Evolutionary conservation across 2,888 invertebrate genomes (phyloP), one percentile per base, ranked within the genome.

Genomic region (Operophtera brumata): DNA sequence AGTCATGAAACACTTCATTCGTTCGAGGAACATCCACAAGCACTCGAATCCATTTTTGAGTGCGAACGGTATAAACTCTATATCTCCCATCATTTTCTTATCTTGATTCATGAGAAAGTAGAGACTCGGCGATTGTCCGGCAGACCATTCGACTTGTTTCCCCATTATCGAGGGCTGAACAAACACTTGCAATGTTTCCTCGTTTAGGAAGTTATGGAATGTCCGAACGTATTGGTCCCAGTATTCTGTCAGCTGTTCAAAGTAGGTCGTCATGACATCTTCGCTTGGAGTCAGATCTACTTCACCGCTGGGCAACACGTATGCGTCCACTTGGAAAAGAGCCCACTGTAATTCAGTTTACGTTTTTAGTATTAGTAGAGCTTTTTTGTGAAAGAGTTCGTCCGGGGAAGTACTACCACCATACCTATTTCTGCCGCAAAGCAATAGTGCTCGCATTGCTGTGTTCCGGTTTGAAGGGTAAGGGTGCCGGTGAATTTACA

Each of bases 161-260:
- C 94, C 95, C 91, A 96, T 96, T 59, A 97, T 94, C 12, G 94
- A 92, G 0, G 97, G 97, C 93, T 94, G 93, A 2, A 95, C 96
- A 69, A 96, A 96, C 47, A 94, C 92, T 67, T 92, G 90, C 68
- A 94, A 94, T 14, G 90, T 79, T 1, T 92, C 85, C 67, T 97
- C 96, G 35, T 93, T 93, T 0, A 96, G 91, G 50, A 94, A 93
- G 54, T 94, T 93, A 62, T 92, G 92, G 14, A 96, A 93, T n/a
- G 90, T 91, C 14, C 92, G 87, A 0, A 95, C 92, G 37, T 93
- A 92, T 69, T 94, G 93, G 61, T 92, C 91, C 94, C 94, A 94
- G 55, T 93, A 89, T 32, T 82, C 82, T 10, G 94, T 91, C 12
- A 95, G 84, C 69, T 93, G 93, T 37, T 87, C 83, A 13, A 95